Percentiles rank a stretch among this genome's conserved stretches.
These are phyloP conservation scores for Acridotheres tristis DNA, from an alignment of 2,797 vertebrate species.

Conservation along the genomic window DNA sequence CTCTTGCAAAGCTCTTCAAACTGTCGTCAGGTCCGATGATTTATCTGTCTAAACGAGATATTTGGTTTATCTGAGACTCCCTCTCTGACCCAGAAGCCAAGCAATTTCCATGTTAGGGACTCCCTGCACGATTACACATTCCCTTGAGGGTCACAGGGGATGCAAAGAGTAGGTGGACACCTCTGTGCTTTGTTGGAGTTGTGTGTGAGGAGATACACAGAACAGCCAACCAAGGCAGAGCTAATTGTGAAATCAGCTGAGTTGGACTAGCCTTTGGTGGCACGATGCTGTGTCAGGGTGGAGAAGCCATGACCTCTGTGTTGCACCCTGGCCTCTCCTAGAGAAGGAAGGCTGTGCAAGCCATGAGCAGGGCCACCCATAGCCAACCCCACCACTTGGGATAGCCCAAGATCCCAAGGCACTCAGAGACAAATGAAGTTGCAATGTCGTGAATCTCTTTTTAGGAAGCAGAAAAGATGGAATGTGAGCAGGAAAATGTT, in stretches of 20 bases:
- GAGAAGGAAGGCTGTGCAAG: neutral
- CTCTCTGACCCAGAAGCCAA: neutral
- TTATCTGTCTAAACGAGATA: neutral
- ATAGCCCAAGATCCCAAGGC: neutral
- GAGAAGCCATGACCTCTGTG: neutral
- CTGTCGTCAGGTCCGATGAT: neutral
- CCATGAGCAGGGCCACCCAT: rapidly evolving
- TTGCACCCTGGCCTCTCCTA: neutral
- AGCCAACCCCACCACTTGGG: neutral
- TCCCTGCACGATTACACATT: neutral
- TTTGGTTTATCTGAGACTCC: neutral
- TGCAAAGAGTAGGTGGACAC: neutral
- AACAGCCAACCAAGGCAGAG: neutral
- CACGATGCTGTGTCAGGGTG: neutral
- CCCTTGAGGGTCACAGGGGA: neutral
- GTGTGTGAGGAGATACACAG: neutral
- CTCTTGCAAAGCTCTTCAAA: neutral
- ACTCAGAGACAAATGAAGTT: neutral
- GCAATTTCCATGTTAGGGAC: neutral
- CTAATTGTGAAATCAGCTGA: neutral
- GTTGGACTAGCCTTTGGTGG: neutral
- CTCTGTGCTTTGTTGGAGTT: neutral
- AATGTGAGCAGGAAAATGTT: neutral
- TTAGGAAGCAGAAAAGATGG: neutral
- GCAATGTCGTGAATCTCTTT: neutral